Base-by-base conservation (phyloP, 2,888 invertebrate species). In the Rapana venosa region DNA sequence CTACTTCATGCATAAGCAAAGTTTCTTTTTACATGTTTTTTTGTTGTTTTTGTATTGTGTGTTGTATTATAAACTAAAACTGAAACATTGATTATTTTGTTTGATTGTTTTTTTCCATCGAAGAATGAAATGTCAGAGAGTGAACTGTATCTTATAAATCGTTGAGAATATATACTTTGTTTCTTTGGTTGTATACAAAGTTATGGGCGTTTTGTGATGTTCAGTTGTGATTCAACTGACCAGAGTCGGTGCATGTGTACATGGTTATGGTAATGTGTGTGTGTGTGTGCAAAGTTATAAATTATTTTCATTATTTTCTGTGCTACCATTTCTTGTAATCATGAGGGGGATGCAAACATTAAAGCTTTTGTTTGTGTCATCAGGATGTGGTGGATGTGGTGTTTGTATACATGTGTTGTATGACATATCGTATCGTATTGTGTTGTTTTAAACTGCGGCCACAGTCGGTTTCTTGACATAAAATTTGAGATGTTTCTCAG, bases 321-420 rank as follows among this genome's bases (percentile, higher is more conserved):
- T 86, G 66, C 86, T 86, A 35, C 86, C 66, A 85, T 30, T 61
- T 86, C 32, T 56, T 86, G 86, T 86, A 86, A 86, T 66, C 66
- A 56, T 86, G 86, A 35, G 35, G 66, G 86, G 86, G 86, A 86
- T 86, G 86, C 66, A 58, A 32, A 58, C 30, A 86, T 66, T 58
- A 86, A 86, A 66, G 35, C 20, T 85, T 36, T 35, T 79, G 30
- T 79, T 32, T 79, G 77, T 26, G 26, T 79, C 32, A 32, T 4
- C 13, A 2, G 13, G 77, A 17, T 79, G 77, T 79, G 77, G 2
- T 74, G 15, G 77, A 15, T 32, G 35, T 79, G 30, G 77, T 79
- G 32, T 20, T 79, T 47, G 47, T 47, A 47, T 47, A 47, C 2
- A 47, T 47, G 47, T 47, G 47, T 47, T 47, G 47, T 8, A 47